Conservation (phyloP, 2,888 invertebrate species). For the Melipona beecheii region DNA sequence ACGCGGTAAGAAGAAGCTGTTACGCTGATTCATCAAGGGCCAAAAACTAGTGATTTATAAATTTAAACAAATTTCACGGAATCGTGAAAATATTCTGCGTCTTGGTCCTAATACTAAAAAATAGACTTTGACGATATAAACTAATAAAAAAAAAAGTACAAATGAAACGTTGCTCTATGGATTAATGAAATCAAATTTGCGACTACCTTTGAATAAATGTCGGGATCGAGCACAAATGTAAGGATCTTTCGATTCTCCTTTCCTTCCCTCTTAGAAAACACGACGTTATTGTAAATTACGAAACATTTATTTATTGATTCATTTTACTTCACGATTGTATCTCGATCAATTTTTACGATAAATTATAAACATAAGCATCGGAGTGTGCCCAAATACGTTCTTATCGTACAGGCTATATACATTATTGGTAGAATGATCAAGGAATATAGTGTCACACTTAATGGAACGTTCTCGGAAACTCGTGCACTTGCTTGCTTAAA, state of each 20-base stretch:
- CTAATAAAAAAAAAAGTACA: too few species aligned
- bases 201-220: background rate
- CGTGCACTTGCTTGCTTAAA: slow-evolving; percentile 64
- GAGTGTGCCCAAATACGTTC: slow-evolving; percentile 75
- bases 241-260: background rate
- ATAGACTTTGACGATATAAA: too few species aligned
- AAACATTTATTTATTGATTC: slow-evolving; percentile 80
- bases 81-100: too few species aligned
- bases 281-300: slow-evolving; percentile 75
- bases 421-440: slow-evolving; percentile 60
- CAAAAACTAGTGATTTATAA: too few species aligned
- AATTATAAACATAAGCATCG: slow-evolving; percentile 82
- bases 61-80: too few species aligned
- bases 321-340: slow-evolving; percentile 78
- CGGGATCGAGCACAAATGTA: background rate
- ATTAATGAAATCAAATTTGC: background rate
- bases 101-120: too few species aligned
- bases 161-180: too few species aligned
- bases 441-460: slow-evolving; percentile 77
- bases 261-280: slow-evolving; percentile 38
- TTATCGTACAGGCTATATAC: slow-evolving; percentile 82
- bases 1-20: too few species aligned
- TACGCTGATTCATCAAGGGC: too few species aligned
- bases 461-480: slow-evolving; percentile 69
- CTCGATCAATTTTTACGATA: slow-evolving; percentile 76